Evolutionary conservation across 2,797 vertebrate species (phyloP).

Genomic region (Enoplosus armatus): DNA sequence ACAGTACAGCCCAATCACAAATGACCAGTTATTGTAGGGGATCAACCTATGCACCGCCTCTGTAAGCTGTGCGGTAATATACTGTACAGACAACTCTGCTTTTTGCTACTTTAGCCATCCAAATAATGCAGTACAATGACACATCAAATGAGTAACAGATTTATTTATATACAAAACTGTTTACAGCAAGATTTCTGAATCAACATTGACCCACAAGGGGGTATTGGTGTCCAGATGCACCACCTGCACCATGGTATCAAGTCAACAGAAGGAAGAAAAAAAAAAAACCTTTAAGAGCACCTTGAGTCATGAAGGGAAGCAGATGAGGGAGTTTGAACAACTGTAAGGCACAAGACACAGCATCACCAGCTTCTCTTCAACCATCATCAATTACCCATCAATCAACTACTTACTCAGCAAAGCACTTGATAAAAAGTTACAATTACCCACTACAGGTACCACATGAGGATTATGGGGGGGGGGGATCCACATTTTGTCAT

Average conservation of each 20-base stretch:
- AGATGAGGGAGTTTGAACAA: slow-evolving; percentile 68
- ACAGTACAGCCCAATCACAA: neutral
- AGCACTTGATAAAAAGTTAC: slow-evolving; percentile 69
- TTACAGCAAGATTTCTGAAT: slow-evolving; percentile 86
- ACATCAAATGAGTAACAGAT: slow-evolving; percentile 82
- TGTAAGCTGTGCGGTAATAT: neutral
- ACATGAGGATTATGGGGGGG: slow-evolving; percentile 37
- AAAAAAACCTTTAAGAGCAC: slow-evolving; percentile 73
- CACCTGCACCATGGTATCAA: slow-evolving; percentile 72
- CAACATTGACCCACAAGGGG: slow-evolving; percentile 71
- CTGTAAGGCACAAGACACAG: slow-evolving; percentile 86
- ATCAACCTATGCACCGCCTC: neutral
- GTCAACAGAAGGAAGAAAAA: slow-evolving; percentile 62
- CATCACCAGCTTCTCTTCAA: slow-evolving; percentile 80
- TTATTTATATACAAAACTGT: slow-evolving; percentile 89
- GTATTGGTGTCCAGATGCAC: slow-evolving; percentile 67
- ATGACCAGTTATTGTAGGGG: neutral
- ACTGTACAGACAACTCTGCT: neutral
- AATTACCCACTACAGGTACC: slow-evolving; percentile 62
- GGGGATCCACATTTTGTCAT: slow-evolving; percentile 36
- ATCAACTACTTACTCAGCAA: slow-evolving; percentile 69
- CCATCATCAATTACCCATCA: slow-evolving; percentile 63
- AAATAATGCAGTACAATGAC: slow-evolving; percentile 24
- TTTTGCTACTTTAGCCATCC: neutral
- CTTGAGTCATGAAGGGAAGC: slow-evolving; percentile 77